phyloP scores from a whole-genome alignment of 1,140 invertebrate species.

The Brachionus rotundiformis region DNA sequence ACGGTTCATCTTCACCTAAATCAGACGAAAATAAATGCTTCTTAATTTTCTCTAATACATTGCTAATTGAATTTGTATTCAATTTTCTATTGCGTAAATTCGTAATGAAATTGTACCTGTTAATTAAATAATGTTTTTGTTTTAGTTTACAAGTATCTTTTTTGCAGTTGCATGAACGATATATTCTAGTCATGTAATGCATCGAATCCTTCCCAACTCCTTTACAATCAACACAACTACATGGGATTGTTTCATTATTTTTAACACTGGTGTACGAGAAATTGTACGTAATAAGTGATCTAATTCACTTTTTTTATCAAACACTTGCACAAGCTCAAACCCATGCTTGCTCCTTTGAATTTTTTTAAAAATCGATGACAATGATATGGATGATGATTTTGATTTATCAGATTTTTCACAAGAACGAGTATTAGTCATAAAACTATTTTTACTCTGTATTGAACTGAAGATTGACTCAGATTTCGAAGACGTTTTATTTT shows the following conservation, averaged over 20 bases:
- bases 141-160: neutral
- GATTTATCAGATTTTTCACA: too few species aligned
- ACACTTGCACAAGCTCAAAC: neutral
- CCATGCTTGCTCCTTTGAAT: too few species aligned
- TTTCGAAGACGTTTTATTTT: too few species aligned
- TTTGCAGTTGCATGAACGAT: neutral
- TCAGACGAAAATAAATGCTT: neutral
- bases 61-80: neutral
- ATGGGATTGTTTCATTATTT: neutral
- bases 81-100: neutral
- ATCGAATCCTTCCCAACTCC: neutral
- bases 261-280: neutral
- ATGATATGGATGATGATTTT: too few species aligned
- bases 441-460: too few species aligned
- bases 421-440: too few species aligned
- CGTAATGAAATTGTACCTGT: neutral
- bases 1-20: constrained; percentile 8
- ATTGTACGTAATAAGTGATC: too few species aligned
- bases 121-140: neutral
- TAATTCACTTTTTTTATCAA: neutral
- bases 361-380: too few species aligned
- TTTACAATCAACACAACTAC: neutral
- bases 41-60: neutral
- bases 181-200: neutral
- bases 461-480: too few species aligned